These are phyloP conservation scores for Syrista parreyssii DNA, from an alignment of 2,888 invertebrate genomes.

Conservation along the genomic window DNA sequence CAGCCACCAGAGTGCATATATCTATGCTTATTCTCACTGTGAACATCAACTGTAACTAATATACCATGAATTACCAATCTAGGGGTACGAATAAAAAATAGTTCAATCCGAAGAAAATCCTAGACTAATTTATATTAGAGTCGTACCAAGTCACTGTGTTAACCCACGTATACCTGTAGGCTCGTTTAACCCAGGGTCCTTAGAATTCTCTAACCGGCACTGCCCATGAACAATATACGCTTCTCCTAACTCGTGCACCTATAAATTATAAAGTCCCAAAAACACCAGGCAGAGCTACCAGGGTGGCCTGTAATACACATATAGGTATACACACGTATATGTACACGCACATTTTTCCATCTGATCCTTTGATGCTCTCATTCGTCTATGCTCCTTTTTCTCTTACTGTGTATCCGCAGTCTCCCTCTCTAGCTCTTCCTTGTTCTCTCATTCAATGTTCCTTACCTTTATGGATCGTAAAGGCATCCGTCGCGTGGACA, in stretches of 20 bases:
- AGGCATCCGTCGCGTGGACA: background rate
- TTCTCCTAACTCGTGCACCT: background rate
- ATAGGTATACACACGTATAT: background rate
- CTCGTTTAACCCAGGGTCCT: background rate
- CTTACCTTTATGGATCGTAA: slow-evolving; percentile 3
- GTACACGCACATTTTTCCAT: background rate
- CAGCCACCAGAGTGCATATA: background rate
- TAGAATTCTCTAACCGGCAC: background rate
- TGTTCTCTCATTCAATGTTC: background rate
- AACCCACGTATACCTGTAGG: background rate
- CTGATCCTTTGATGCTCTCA: slow-evolving; percentile 1
- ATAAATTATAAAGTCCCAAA: background rate
- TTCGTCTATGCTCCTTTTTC: background rate
- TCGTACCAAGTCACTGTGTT: background rate
- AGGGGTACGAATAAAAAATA: background rate
- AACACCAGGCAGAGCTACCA: background rate
- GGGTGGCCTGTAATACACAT: background rate
- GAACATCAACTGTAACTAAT: background rate
- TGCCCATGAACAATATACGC: background rate
- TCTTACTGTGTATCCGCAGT: background rate
- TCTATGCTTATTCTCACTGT: background rate
- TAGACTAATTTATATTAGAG: background rate
- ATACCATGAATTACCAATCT: background rate
- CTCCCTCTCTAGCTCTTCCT: background rate
- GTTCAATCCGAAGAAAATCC: background rate